Conservation (phyloP, 2,888 invertebrate genomes). For the Coenonympha arcania region DNA sequence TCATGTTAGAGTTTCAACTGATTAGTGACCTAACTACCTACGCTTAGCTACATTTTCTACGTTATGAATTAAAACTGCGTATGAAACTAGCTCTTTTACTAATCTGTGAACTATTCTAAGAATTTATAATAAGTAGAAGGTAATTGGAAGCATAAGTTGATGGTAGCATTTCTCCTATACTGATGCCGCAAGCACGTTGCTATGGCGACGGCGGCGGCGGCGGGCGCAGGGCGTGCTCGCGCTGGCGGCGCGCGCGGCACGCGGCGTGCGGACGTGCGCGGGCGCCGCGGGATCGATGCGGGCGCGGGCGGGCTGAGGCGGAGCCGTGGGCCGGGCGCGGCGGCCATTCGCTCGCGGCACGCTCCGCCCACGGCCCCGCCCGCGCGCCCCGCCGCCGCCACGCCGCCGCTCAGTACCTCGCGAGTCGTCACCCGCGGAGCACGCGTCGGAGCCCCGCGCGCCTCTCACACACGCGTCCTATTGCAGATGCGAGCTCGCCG, state of each 20-base stretch:
- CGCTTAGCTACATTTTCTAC: too few relatives aligned
- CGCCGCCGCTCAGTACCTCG: conserved; percentile 53
- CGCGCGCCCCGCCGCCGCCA: conserved; percentile 40
- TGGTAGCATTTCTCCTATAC: neutral
- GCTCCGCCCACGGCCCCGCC: conserved; percentile 43
- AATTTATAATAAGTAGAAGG: too few relatives aligned
- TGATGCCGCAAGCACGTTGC: neutral
- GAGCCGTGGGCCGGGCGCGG: conserved; percentile 43
- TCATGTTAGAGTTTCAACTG: too few relatives aligned
- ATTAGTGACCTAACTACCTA: too few relatives aligned
- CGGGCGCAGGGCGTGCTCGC: neutral
- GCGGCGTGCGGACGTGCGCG: conserved; percentile 30
- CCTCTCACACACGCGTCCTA: conserved; percentile 45
- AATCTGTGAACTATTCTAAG: too few relatives aligned
- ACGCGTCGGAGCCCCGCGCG: conserved; percentile 50
- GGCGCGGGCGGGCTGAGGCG: conserved; percentile 27
- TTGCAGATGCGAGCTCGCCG: conserved; percentile 62
- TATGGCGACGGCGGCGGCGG: neutral
- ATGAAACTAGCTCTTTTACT: too few relatives aligned
- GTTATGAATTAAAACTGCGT: too few relatives aligned
- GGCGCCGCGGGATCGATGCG: conserved; percentile 29
- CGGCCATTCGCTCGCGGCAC: conserved; percentile 39
- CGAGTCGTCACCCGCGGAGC: conserved; percentile 53
- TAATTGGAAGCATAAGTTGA: neutral
- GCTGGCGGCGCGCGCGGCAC: conserved; percentile 19